Percentiles rank a stretch among this genome's conserved stretches.
These are phyloP conservation scores for Hafferia zeledoni DNA, from an alignment of 2,797 vertebrate genomes.

Conservation along the genomic window DNA sequence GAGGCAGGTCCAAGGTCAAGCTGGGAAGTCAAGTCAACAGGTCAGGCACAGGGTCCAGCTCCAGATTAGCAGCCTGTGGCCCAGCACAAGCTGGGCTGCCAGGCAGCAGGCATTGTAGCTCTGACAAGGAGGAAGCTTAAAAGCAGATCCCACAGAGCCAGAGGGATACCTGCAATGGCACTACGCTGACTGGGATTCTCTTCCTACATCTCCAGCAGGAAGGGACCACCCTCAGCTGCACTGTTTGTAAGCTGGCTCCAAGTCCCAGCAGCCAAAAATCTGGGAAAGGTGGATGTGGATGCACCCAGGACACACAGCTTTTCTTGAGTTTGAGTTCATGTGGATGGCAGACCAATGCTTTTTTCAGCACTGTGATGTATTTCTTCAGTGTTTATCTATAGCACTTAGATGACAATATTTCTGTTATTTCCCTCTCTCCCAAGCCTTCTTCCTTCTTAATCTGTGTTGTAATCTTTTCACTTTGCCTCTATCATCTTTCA, in stretches of 20 bases:
- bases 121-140: not conserved
- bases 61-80: not conserved
- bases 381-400: not conserved
- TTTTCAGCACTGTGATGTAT: not conserved
- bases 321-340: not conserved
- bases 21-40: not conserved
- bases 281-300: not conserved
- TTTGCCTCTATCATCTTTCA: not conserved
- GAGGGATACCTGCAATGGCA: accelerated
- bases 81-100: not conserved
- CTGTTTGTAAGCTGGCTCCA: accelerated
- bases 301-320: not conserved
- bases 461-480: not conserved
- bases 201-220: not conserved
- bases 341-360: not conserved
- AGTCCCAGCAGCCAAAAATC: not conserved
- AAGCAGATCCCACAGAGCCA: not conserved
- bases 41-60: not conserved
- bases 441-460: not conserved
- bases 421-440: not conserved
- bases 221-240: accelerated
- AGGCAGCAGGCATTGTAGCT: not conserved
- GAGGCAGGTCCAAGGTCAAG: not conserved
- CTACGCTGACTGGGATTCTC: accelerated
- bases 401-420: not conserved